Evolutionary conservation across 1,140 invertebrate genomes (phyloP).

Genomic region (Luehdorfia chinensis): DNA sequence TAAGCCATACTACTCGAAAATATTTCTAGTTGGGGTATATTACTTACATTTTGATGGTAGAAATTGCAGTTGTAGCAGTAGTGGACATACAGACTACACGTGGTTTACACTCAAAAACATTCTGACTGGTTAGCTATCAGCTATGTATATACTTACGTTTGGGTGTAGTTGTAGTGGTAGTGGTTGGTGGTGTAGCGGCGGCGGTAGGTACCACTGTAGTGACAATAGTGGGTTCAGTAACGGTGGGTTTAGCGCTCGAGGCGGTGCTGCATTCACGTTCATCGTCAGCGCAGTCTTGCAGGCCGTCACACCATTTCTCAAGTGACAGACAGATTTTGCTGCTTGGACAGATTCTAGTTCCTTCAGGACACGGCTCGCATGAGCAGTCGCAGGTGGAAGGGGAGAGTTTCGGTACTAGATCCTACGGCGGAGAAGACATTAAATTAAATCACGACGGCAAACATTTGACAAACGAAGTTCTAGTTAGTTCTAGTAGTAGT

Average conservation of each 20-base stretch:
- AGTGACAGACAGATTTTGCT: constrained; percentile 86
- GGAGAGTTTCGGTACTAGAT: constrained; percentile 70
- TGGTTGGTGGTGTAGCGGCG: constrained; percentile 24
- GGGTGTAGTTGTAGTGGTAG: constrained; percentile 28
- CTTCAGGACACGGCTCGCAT: constrained; percentile 84
- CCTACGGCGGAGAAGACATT: constrained; percentile 49
- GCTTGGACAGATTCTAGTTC: constrained; percentile 83
- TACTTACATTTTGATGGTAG: too few relatives aligned
- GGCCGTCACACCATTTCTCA: constrained; percentile 87
- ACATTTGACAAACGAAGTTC: too few relatives aligned
- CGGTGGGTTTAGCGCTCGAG: constrained; percentile 27
- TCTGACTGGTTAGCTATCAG: too few relatives aligned
- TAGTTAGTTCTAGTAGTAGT: too few relatives aligned
- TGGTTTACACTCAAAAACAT: too few relatives aligned
- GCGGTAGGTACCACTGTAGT: constrained; percentile 34
- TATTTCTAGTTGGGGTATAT: too few relatives aligned
- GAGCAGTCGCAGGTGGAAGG: constrained; percentile 82
- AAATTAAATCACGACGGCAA: constrained; percentile 14
- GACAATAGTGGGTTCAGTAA: constrained; percentile 28
- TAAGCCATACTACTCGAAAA: too few relatives aligned
- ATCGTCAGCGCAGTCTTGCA: constrained; percentile 91
- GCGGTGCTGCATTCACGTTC: constrained; percentile 82
- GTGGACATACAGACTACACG: too few relatives aligned
- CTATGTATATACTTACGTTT: constrained; percentile 7
- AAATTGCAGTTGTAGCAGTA: too few relatives aligned